These are phyloP conservation scores for Ypsolopha scabrella DNA, from an alignment of 2,888 invertebrate genomes.

Conservation along the genomic window DNA sequence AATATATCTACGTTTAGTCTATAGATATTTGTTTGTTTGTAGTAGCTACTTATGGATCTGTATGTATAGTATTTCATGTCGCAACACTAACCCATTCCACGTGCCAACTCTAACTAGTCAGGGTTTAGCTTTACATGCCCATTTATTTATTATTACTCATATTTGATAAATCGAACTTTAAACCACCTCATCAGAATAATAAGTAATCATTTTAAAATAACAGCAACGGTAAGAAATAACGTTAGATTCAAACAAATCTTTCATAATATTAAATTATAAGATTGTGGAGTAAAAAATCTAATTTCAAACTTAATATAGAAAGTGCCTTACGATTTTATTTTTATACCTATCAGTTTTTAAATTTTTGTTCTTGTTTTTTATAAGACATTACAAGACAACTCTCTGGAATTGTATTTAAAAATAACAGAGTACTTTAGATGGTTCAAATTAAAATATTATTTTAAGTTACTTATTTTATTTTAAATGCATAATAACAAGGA, in stretches of 20 bases:
- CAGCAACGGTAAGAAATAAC: neutral
- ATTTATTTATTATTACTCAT: too few species aligned
- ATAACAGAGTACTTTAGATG: too few species aligned
- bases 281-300: constrained; percentile 38
- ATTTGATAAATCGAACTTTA: neutral
- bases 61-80: constrained; percentile 11
- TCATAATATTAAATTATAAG: constrained; percentile 21
- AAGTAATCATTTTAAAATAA: too few species aligned
- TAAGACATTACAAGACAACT: too few species aligned
- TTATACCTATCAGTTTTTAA: constrained; percentile 41
- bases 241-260: neutral
- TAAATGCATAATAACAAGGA: too few species aligned
- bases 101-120: constrained; percentile 60
- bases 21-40: constrained; percentile 7
- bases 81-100: constrained; percentile 45
- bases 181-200: neutral
- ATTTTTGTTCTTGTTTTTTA: constrained; percentile 14
- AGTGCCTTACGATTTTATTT: constrained; percentile 68
- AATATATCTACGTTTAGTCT: too few species aligned
- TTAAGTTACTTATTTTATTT: too few species aligned
- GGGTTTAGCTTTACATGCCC: constrained; percentile 37
- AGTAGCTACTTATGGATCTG: constrained; percentile 9
- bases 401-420: too few species aligned
- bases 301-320: constrained; percentile 59
- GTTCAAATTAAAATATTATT: too few species aligned